Conservation (phyloP, 2,113 vertebrate genomes). For the Phaetusa simplex region DNA sequence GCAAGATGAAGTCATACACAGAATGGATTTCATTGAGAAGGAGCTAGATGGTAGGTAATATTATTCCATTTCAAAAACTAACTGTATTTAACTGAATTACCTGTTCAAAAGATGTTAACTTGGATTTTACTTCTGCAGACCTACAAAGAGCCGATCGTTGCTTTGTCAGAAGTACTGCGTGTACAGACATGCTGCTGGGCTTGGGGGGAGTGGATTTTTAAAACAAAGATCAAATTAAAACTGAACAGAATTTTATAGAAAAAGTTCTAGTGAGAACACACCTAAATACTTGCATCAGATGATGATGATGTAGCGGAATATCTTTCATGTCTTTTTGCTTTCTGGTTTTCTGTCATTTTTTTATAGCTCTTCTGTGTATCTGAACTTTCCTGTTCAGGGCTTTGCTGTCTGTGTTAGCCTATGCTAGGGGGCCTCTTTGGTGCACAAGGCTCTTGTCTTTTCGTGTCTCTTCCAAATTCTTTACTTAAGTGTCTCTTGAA, state of each 20-base stretch:
- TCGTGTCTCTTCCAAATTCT: neutral
- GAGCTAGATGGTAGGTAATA: constrained; percentile 89
- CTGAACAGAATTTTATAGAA: neutral
- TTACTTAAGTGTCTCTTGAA: neutral
- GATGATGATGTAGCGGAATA: neutral
- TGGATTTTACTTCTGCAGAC: neutral
- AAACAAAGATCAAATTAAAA: neutral
- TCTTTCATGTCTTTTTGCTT: neutral
- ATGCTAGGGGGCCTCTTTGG: neutral
- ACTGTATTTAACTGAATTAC: neutral
- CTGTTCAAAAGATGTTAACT: neutral
- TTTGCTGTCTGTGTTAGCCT: neutral
- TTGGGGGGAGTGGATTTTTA: neutral
- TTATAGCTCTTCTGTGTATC: neutral
- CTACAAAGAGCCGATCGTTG: neutral
- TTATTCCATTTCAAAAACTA: neutral
- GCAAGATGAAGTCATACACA: constrained; percentile 90
- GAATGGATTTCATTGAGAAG: constrained; percentile 96
- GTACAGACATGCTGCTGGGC: neutral
- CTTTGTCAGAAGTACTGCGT: neutral
- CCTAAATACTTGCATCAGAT: neutral
- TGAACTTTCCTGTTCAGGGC: neutral
- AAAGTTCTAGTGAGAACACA: neutral
- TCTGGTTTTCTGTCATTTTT: neutral
- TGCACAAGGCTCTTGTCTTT: neutral